A percentile compares a stretch with the other conserved stretches of the same genome.
These are phyloP conservation scores for Bellardia bayeri DNA, from an alignment of 2,888 invertebrate genomes.

Conservation along the genomic window DNA sequence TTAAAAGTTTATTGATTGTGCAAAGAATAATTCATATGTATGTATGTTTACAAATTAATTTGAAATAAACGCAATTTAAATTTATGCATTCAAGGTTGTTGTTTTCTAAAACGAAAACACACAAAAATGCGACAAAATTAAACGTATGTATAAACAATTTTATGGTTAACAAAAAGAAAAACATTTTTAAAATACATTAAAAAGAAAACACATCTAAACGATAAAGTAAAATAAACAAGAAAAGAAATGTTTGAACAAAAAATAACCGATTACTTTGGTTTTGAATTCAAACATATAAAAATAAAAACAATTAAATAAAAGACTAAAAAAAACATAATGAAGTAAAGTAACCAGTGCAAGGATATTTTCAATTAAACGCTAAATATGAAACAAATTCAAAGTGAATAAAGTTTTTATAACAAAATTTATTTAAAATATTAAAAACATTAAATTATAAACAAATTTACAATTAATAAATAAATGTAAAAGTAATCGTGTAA, in stretches of 20 bases:
- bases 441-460: too few relatives aligned
- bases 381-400: not conserved
- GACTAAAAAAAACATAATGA: not conserved
- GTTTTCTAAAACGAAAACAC: not conserved
- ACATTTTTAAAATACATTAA: not conserved
- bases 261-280: not conserved
- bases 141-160: not conserved
- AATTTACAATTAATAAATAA: too few relatives aligned
- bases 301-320: not conserved
- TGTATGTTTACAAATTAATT: not conserved
- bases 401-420: not conserved
- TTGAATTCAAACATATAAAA: not conserved
- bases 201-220: not conserved
- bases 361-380: not conserved
- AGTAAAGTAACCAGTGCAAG: not conserved
- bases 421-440: too few relatives aligned
- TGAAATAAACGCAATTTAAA: conserved; percentile 37
- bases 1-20: conserved; percentile 31
- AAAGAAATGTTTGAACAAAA: not conserved
- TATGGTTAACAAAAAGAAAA: not conserved
- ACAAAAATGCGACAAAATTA: conserved; percentile 26
- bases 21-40: not conserved
- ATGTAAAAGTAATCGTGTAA: too few relatives aligned
- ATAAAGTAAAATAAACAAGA: not conserved
- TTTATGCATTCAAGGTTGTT: conserved; percentile 54